phyloP scores from a whole-genome alignment of 1,140 invertebrate species.

The Nasonia vitripennis region DNA sequence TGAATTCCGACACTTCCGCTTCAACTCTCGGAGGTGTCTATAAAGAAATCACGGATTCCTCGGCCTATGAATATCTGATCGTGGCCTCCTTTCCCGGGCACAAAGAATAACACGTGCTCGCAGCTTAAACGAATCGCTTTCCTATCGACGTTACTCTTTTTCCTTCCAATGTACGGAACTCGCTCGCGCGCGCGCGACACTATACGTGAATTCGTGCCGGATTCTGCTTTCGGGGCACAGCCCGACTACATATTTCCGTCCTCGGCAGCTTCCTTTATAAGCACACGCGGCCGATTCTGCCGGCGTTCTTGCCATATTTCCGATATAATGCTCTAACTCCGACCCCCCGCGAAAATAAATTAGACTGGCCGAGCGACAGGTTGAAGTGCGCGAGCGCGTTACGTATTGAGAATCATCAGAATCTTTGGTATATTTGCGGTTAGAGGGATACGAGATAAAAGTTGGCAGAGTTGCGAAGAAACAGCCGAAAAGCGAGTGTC shows the following conservation, averaged over 20 bases:
- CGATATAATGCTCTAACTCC: background rate
- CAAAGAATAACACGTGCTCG: background rate
- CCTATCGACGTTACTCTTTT: background rate
- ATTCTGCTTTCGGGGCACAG: slow-evolving; percentile 19
- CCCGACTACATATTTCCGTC: slow-evolving; percentile 32
- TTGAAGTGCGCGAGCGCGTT: background rate
- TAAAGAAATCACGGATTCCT: background rate
- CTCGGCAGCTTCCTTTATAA: background rate
- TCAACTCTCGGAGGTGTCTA: no score
- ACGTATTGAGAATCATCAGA: no score
- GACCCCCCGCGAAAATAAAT: slow-evolving; percentile 49
- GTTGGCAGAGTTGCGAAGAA: background rate
- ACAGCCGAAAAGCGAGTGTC: background rate
- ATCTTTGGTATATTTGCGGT: background rate
- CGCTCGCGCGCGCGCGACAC: background rate
- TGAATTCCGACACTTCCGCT: no score
- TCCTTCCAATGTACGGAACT: background rate
- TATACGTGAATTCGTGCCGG: background rate
- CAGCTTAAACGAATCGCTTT: slow-evolving; percentile 21
- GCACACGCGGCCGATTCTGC: background rate
- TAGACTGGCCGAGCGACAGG: slow-evolving; percentile 30
- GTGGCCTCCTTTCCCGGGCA: background rate
- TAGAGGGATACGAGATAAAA: background rate
- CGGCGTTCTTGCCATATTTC: slow-evolving; percentile 18
- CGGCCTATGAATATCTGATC: background rate